Percentiles rank a stretch among this genome's conserved stretches.
Conservation (phyloP, 2,113 vertebrate genomes). For the Cyprinus carpio region DNA sequence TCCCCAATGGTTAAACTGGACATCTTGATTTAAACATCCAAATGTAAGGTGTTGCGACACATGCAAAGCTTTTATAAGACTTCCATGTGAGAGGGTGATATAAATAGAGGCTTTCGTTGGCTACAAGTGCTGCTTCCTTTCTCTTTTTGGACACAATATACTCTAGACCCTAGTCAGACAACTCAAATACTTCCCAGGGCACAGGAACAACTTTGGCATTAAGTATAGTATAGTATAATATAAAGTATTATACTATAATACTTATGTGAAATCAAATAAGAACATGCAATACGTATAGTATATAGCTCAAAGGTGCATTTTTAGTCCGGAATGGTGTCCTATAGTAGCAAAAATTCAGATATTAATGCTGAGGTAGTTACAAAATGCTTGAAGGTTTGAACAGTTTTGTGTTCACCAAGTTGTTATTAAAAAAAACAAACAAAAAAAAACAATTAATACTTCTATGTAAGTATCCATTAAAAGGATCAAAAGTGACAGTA, state of each 20-base stretch:
- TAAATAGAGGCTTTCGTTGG: constrained; percentile 60
- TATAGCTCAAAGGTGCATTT: constrained; percentile 55
- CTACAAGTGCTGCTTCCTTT: constrained; percentile 6
- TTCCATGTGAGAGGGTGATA: constrained; percentile 48
- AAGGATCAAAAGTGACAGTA: no score
- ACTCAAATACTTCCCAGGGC: constrained; percentile 40
- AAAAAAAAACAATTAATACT: no score
- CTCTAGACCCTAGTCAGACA: constrained; percentile 31
- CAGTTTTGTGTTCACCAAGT: no score
- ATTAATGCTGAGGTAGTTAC: no score
- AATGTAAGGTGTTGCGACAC: constrained; percentile 12
- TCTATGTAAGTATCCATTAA: no score
- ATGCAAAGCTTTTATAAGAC: not conserved
- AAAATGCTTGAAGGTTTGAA: not conserved
- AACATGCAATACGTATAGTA: constrained; percentile 41
- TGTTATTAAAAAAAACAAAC: no score
- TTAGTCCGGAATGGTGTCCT: no score
- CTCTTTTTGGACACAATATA: constrained; percentile 46
- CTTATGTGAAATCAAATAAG: no score
- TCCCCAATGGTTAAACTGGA: not conserved
- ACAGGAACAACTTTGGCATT: constrained; percentile 45
- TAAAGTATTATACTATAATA: no score
- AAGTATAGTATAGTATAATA: constrained; percentile 50
- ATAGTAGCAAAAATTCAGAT: not conserved
- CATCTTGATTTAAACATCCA: not conserved